Percentiles rank a stretch among this genome's conserved stretches.
Conservation (phyloP, 2,797 vertebrate species). For the Squalus acanthias region DNA sequence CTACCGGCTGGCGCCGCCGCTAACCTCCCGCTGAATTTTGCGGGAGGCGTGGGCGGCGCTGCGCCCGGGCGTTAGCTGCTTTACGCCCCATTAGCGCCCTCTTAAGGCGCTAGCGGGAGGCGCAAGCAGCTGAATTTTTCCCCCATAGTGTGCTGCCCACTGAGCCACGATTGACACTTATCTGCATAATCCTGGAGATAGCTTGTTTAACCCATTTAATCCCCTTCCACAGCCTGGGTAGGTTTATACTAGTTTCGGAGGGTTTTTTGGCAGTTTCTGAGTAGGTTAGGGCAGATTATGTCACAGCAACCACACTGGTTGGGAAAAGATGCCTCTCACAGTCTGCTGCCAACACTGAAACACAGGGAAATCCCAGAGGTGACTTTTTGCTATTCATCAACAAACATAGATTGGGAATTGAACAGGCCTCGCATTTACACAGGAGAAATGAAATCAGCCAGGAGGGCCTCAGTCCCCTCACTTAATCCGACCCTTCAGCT, state of each 20-base stretch:
- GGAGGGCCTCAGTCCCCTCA: neutral
- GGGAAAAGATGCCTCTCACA: neutral
- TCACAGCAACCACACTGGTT: neutral
- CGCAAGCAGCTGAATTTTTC: too few relatives aligned
- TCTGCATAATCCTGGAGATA: neutral
- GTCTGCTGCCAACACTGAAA: neutral
- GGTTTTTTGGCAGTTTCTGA: too few relatives aligned
- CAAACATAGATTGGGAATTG: neutral
- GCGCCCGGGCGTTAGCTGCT: too few relatives aligned
- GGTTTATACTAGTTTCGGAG: neutral
- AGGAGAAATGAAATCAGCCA: neutral
- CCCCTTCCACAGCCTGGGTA: neutral
- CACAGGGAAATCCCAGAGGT: neutral
- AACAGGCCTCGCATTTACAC: neutral
- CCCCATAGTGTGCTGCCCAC: neutral
- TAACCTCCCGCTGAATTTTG: too few relatives aligned
- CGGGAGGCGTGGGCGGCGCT: too few relatives aligned
- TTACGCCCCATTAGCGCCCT: too few relatives aligned
- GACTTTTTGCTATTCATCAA: neutral
- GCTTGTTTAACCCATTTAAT: neutral
- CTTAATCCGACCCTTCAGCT: neutral
- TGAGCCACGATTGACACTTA: neutral
- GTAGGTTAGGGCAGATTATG: too few relatives aligned
- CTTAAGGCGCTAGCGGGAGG: too few relatives aligned
- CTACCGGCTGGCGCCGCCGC: too few relatives aligned